A percentile compares a stretch with the other conserved stretches of the same genome.
phyloP scores from a whole-genome alignment of 2,888 invertebrate species.

The Buathra laborator region DNA sequence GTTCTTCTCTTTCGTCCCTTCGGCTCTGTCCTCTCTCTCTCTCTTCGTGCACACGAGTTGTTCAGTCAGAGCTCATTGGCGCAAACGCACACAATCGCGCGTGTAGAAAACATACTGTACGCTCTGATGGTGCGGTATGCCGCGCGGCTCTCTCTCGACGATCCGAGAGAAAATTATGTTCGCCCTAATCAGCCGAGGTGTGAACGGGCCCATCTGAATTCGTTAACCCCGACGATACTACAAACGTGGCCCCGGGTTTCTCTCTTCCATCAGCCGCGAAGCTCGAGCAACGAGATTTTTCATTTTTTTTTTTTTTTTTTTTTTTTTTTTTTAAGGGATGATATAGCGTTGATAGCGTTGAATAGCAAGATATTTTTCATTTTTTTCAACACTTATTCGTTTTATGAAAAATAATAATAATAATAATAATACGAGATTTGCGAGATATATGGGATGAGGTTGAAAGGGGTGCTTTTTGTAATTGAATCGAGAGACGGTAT shows the following conservation, averaged over 20 bases:
- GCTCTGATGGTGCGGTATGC: constrained; percentile 49
- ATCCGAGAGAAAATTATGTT: constrained; percentile 76
- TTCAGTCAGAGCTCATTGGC: constrained; percentile 19
- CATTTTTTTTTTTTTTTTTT: background rate
- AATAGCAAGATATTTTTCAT: background rate
- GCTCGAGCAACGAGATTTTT: constrained; percentile 16
- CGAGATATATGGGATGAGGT: constrained; percentile 8
- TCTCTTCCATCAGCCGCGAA: background rate
- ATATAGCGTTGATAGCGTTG: background rate
- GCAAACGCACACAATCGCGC: background rate
- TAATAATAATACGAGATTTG: background rate
- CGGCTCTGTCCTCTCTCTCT: constrained; percentile 40
- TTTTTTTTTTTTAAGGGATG: background rate
- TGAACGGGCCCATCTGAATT: constrained; percentile 82
- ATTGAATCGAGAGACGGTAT: constrained; percentile 1
- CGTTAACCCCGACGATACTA: constrained; percentile 71
- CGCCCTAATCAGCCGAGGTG: constrained; percentile 82
- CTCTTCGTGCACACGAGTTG: constrained; percentile 53
- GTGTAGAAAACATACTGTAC: background rate
- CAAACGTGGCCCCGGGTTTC: constrained; percentile 29
- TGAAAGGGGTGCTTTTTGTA: constrained; percentile 6
- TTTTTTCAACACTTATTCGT: background rate
- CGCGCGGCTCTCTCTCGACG: constrained; percentile 27
- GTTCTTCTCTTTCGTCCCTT: constrained; percentile 50
- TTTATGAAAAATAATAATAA: background rate